Evolutionary conservation across 1,140 invertebrate genomes (phyloP), one percentile per base, ranked within the genome.

Genomic region (Proctacanthus coquilletti): DNA sequence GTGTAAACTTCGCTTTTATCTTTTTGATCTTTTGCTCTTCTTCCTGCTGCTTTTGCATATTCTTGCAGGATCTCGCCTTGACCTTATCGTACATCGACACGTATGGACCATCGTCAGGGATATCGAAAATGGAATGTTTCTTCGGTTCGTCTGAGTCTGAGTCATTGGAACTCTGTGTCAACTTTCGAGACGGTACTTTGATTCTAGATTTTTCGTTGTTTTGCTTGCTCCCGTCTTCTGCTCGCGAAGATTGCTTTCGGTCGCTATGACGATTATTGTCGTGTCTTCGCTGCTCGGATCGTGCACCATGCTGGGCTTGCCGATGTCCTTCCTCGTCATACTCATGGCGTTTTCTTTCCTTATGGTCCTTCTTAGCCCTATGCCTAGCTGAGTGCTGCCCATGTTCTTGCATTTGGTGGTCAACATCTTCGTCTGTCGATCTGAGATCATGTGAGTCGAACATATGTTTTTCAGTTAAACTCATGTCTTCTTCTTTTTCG

Each of bases 41-140:
- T 60, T 89, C 83, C 52, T 89, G 84, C 47, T 85, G 72, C 54
- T 86, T 87, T 59, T 87, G 83, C 79, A 86, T 84, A 52, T 86
- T 84, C 56, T 87, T 87, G 38, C 81, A 91, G 18, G 88, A 93
- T 29, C 91, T 73, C 3, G 89, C 84, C 63, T 97, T 97, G 0
- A 97, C 89, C 63, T 95, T 95, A 56, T 96, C 93, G 59, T 97
- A 97, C 92, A 97, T 97, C 21, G 91, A 95, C 41, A 92, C 87
- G 53, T 92, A 94, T 3, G 84, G 84, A 42, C 82, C 86, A 49
- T 91, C 85, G 49, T 87, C 82, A 17, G 85, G 73, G 41, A 88
- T 86, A 53, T 89, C 84, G 60, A 88, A 91, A 45, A 87, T 88
- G n/a, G 85, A 89, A 64, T 85, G 82, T 61, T 85, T 86, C 54